Base-by-base conservation (phyloP, 2,113 vertebrate genomes). In the Catagonus wagneri region DNA sequence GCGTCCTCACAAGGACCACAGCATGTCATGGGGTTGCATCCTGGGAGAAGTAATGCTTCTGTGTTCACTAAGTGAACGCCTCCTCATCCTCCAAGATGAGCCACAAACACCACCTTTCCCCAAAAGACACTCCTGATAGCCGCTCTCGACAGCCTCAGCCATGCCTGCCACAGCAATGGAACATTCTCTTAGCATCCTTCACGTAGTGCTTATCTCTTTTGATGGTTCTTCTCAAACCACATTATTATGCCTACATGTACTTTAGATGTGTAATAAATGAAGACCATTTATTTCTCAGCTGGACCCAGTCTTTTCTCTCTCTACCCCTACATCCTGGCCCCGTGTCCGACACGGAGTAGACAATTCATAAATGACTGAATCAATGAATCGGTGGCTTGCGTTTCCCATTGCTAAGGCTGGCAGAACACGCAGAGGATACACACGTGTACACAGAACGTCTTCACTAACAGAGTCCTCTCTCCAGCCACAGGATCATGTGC, bases 41-140 rank as follows among this genome's bases (percentile, higher is more conserved):
- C 19, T 32, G 39, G 66, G 56, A 71, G 63, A 34, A 65, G 76
- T 91, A 80, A 54, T 68, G 9, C 36, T 90, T 2, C n/a, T 10
- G 13, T 1, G 10, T 14, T 94, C 65, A 56, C 22, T 22, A 22
- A 52, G 6, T 72, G 23, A 60, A 14, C 1, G 14, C 14, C 58
- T n/a, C 34, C 32, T 69, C 23, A 4, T 65, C 19, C 58, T 34
- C 22, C 7, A 15, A 32, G 44, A 52, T 29, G n/a, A 76, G 39
- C 3, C 0, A 0, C 1, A 25, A 32, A 25, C 3, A 13, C 34
- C 6, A 0, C 6, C 58, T 83, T 54, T 81, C 79, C 61, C 56
- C 9, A 9, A 52, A 44, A 60, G 27, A 60, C 25, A 13, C 39
- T 20, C 39, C 12, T 7, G 3, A 1, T 1, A 7, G 19, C 36